Base-by-base conservation (phyloP, 2,797 vertebrate genomes). In the Thunnus albacares region DNA sequence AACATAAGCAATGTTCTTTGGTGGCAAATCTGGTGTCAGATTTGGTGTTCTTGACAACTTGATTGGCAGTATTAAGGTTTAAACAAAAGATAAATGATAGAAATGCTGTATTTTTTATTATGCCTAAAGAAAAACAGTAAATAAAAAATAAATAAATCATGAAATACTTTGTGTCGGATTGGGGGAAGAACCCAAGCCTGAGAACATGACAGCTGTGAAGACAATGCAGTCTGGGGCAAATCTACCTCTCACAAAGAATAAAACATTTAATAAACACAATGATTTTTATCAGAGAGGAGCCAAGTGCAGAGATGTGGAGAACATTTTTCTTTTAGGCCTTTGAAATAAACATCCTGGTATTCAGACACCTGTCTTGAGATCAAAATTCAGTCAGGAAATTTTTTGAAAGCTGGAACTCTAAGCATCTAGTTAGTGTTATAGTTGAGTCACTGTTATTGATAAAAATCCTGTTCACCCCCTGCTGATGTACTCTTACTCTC, bases 351-450 rank as follows among this genome's bases (percentile, higher is more conserved):
- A 67, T 75, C 64, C 72, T 80, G 63, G 17, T 56, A 51, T 59
- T 81, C 58, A 71, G 49, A 60, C 20, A 49, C 59, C 58, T 24
- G 1, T 45, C 59, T 72, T 70, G 45, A 85, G 71, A 89, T 78
- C 24, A 41, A 62, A 78, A 71, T 58, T 6, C 63, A 56, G 26
- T 30, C 61, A 87, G 75, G 65, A 80, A 77, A 87, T 88, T 77
- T 78, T 86, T 56, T 62, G 63, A 82, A 75, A 79, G 62, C 75
- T 45, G 26, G 47, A 86, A 73, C 68, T 81, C 47, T 65, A 35
- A 26, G 62, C 70, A 22, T 58, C 72, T 70, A 71, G 58, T 84
- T 45, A 82, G 77, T 61, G 58, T 70, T 69, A 33, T 45, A 45
- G 77, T 58, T 67, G 5, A 33, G 30, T 33, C 30, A 33, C 30